Base-by-base conservation (phyloP, 2,888 invertebrate genomes). In the Exocentrus adspersus region DNA sequence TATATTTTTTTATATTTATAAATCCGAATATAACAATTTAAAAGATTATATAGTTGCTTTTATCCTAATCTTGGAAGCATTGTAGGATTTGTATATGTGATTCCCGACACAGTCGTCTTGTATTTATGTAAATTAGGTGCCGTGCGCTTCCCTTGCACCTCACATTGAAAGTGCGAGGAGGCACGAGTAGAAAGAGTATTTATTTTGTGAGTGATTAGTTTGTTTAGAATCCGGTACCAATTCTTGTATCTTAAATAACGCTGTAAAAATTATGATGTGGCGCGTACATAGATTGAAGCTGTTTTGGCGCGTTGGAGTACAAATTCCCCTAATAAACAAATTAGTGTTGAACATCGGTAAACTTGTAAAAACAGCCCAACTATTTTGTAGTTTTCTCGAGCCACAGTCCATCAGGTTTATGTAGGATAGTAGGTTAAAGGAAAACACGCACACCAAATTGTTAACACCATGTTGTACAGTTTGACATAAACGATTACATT, bases 401-500 rank as follows among this genome's bases (percentile, higher is more conserved):
- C n/a, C n/a, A n/a, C 20, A 37, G n/a, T 12, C 32, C 12, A 20
- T 42, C 16, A 37, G 17, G n/a, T 54, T 24, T 54, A 54, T 28
- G 42, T 42, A 43, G 41, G 24, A 19, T 54, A 54, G 42, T 16
- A 41, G 19, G 42, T 42, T 42, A 5, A 24, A 42, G 16, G 43
- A 30, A 20, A 54, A 54, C 20, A 24, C 21, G 42, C 54, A 54
- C 54, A 54, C 54, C 28, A 54, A 32, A 51, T 50, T 59, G 51
- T 59, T 59, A 59, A 28, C 43, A 59, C 50, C 41, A 63, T 66
- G 67, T n/a, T n/a, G n/a, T 67, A 69, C 57, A 64, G 59, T 67
- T 69, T 64, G 67, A 67, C 63, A 69, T 69, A 69, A 69, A 69
- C 60, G 66, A 66, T 67, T 69, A 65, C 59, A 60, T 37, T 67